Evolutionary conservation across 2,797 vertebrate species (phyloP).

Genomic region (Eleutherodactylus coqui): DNA sequence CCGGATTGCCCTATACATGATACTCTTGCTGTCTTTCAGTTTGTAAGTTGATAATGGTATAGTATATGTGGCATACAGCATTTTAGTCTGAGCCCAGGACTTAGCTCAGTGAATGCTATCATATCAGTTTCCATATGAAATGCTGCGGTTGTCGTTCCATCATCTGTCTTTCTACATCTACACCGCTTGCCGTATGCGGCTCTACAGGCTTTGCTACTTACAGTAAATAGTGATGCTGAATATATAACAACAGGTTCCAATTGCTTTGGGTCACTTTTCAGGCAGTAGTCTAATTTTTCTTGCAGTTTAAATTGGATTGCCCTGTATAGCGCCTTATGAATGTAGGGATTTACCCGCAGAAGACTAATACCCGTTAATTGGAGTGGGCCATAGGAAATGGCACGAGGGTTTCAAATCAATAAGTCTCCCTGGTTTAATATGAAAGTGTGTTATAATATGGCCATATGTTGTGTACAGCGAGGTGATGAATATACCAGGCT

Average conservation of each 20-base stretch:
- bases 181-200: too few relatives aligned
- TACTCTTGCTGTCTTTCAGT: too few relatives aligned
- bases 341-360: neutral
- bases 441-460: neutral
- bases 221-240: neutral
- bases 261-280: neutral
- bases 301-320: too few relatives aligned
- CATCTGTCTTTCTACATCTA: too few relatives aligned
- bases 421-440: slow-evolving; percentile 41
- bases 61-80: too few relatives aligned
- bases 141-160: too few relatives aligned
- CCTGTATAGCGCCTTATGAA: neutral
- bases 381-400: neutral
- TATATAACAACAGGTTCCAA: neutral
- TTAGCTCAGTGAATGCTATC: too few relatives aligned
- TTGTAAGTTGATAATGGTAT: too few relatives aligned
- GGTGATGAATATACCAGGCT: neutral
- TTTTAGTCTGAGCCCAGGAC: too few relatives aligned
- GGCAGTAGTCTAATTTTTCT: neutral
- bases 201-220: too few relatives aligned
- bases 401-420: slow-evolving; percentile 16
- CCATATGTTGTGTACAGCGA: neutral
- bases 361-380: neutral
- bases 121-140: too few relatives aligned
- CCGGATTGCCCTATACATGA: too few relatives aligned